Conservation (phyloP, 1,140 invertebrate species). For the Vollenhovia emeryi region DNA sequence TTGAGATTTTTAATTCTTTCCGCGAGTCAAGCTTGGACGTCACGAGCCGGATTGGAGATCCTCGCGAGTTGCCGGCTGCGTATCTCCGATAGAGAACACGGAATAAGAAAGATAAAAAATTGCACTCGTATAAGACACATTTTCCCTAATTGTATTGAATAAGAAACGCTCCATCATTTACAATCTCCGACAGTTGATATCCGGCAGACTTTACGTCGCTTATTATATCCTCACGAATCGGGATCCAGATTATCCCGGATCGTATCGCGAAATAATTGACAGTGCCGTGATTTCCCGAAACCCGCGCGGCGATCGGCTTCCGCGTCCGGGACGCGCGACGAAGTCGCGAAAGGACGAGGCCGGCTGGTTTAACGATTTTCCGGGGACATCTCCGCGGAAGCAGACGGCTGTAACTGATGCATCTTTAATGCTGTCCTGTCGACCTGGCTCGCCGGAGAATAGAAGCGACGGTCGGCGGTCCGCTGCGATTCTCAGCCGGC, state of each 20-base stretch:
- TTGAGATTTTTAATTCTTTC: too few relatives aligned
- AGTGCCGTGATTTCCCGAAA: background rate
- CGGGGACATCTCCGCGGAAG: constrained; percentile 40
- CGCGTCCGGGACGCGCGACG: background rate
- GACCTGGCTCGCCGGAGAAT: constrained; percentile 20
- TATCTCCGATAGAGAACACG: too few relatives aligned
- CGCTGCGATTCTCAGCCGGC: constrained; percentile 32
- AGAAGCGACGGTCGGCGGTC: constrained; percentile 16
- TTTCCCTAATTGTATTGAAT: too few relatives aligned
- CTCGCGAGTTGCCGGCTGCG: too few relatives aligned
- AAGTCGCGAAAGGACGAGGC: constrained; percentile 6
- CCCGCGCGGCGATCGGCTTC: background rate
- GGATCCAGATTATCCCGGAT: background rate
- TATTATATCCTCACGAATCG: background rate
- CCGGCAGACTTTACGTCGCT: background rate
- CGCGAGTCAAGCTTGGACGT: too few relatives aligned
- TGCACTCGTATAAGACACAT: too few relatives aligned
- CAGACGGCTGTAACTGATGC: constrained; percentile 57
- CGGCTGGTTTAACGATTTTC: constrained; percentile 67
- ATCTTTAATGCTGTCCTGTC: constrained; percentile 70
- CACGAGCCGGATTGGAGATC: too few relatives aligned
- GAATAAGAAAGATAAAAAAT: too few relatives aligned
- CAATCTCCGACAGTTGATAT: background rate
- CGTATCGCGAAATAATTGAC: background rate
- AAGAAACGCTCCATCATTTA: too few relatives aligned